Conservation (phyloP, 2,888 invertebrate species). For the Dichetophora obliterata region DNA sequence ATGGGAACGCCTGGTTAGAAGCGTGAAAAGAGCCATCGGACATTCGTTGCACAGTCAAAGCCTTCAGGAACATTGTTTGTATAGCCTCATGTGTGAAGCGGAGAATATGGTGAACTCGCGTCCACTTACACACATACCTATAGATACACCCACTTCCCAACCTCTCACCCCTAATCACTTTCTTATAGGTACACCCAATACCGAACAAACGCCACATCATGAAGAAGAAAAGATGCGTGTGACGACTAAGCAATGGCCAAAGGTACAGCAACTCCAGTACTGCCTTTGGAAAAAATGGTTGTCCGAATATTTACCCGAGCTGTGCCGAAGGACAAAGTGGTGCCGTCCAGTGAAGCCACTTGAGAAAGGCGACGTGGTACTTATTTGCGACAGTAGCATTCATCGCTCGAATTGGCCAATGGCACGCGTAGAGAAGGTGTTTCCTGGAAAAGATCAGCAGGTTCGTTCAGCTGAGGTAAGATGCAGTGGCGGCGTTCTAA, state of each 20-base stretch:
- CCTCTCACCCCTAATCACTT: conserved; percentile 40
- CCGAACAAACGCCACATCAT: conserved; percentile 28
- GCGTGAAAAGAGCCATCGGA: conserved; percentile 31
- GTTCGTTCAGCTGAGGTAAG: conserved; percentile 30
- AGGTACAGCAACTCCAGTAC: conserved; percentile 9
- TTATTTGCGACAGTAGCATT: conserved; percentile 39
- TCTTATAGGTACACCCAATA: conserved; percentile 36
- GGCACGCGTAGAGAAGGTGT: background rate
- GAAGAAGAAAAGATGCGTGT: conserved; percentile 16
- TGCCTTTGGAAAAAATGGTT: conserved; percentile 3
- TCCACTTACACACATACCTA: conserved; percentile 35
- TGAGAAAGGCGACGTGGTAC: conserved; percentile 34
- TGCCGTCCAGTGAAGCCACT: conserved; percentile 39
- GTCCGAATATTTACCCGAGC: conserved; percentile 5
- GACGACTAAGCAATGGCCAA: conserved; percentile 23
- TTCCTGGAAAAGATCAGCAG: conserved; percentile 26
- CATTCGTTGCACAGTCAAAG: conserved; percentile 1
- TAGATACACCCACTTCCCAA: conserved; percentile 35
- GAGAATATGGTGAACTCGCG: conserved; percentile 40
- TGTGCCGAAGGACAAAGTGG: conserved; percentile 45
- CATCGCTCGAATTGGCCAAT: conserved; percentile 27
- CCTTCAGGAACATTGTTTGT: background rate
- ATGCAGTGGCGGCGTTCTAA: background rate
- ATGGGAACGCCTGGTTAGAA: conserved; percentile 41
- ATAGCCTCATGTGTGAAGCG: conserved; percentile 31